These are phyloP conservation scores for Lamellibrachia satsuma DNA, from an alignment of 2,888 invertebrate species.

Conservation along the genomic window DNA sequence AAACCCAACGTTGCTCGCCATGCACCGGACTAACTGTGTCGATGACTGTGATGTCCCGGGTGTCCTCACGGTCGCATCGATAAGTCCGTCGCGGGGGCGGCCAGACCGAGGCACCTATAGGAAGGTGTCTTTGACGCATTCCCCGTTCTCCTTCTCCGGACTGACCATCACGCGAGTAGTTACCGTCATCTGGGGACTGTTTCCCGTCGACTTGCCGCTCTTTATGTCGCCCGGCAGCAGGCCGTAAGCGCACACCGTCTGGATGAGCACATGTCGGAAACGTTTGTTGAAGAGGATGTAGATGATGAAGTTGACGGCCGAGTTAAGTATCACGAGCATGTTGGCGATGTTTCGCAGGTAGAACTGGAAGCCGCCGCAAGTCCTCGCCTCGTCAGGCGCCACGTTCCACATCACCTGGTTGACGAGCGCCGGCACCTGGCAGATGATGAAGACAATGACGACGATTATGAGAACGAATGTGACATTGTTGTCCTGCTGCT, in stretches of 20 bases:
- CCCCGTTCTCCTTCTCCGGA: not conserved
- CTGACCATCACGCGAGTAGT: not conserved
- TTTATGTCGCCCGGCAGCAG: not conserved
- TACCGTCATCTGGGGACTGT: not conserved
- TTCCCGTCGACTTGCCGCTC: not conserved
- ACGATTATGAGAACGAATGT: slow-evolving; percentile 46
- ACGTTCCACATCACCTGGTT: slow-evolving; percentile 45
- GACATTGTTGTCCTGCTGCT: slow-evolving; percentile 44
- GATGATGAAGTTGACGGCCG: slow-evolving; percentile 44
- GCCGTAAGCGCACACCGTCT: slow-evolving; percentile 29
- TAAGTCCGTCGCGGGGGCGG: not conserved
- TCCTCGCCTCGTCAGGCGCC: slow-evolving; percentile 35
- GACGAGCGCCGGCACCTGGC: slow-evolving; percentile 42
- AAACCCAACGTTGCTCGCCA: not conserved
- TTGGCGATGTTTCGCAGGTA: slow-evolving; percentile 42
- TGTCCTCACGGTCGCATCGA: too few species aligned
- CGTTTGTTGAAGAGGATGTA: slow-evolving; percentile 45
- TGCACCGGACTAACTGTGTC: not conserved
- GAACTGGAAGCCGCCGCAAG: slow-evolving; percentile 46
- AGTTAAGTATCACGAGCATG: slow-evolving; percentile 42
- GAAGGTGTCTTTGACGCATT: not conserved
- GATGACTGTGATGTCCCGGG: not conserved
- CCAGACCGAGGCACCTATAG: not conserved
- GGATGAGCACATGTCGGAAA: slow-evolving; percentile 40
- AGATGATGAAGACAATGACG: slow-evolving; percentile 44